Evolutionary conservation across 2,113 vertebrate species (phyloP).

Genomic region (Eublepharis macularius): DNA sequence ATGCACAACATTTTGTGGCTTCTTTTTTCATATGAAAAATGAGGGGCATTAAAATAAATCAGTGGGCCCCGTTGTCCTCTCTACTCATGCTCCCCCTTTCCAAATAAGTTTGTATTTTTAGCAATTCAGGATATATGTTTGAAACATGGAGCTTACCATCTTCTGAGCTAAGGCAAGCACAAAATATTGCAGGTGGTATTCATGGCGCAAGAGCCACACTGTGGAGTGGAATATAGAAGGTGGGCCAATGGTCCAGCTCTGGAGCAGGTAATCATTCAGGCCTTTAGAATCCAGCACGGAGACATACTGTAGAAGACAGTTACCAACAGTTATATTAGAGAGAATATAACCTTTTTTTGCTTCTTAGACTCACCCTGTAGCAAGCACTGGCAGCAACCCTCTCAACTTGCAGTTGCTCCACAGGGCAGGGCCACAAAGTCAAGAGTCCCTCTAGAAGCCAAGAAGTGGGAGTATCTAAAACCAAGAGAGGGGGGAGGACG

Average conservation of each 20-base stretch:
- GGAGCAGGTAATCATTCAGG: conserved; percentile 83
- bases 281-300: conserved; percentile 66
- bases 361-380: not conserved
- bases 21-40: not conserved
- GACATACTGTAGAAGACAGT: conserved; percentile 69
- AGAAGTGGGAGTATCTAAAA: too few relatives aligned
- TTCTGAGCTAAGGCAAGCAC: conserved; percentile 80
- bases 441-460: too few relatives aligned
- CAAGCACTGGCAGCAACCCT: not conserved
- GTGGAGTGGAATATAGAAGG: conserved; percentile 77
- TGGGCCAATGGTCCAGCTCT: conserved; percentile 70
- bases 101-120: not conserved
- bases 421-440: too few relatives aligned
- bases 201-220: conserved; percentile 88
- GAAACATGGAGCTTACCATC: conserved; percentile 73
- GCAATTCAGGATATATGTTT: not conserved
- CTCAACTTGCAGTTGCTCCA: too few relatives aligned
- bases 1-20: not conserved
- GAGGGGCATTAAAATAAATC: too few relatives aligned
- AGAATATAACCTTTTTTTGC: not conserved
- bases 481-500: too few relatives aligned
- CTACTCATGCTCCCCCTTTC: not conserved
- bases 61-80: not conserved
- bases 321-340: not conserved
- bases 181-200: conserved; percentile 90